These are phyloP conservation scores for Eupithecia centaureata DNA, from an alignment of 2,888 invertebrate genomes.

Conservation along the genomic window DNA sequence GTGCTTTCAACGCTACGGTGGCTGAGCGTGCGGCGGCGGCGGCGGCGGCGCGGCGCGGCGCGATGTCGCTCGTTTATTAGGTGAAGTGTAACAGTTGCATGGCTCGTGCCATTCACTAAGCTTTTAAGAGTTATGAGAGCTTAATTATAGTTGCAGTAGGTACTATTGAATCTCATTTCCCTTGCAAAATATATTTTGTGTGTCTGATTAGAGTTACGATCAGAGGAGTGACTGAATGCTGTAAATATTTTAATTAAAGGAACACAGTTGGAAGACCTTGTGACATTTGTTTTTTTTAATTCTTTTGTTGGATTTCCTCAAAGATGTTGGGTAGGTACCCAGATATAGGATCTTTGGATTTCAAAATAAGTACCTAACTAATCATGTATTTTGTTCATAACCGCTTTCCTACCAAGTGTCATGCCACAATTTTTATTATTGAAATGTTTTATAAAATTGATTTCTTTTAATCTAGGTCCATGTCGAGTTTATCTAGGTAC, in stretches of 20 bases:
- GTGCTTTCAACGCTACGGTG: conserved; percentile 77
- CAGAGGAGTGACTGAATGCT: too few species aligned
- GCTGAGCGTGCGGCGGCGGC: conserved; percentile 72
- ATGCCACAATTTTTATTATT: too few species aligned
- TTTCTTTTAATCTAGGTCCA: neutral
- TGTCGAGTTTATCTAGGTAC: neutral
- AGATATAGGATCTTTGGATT: too few species aligned
- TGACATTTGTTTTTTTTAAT: too few species aligned
- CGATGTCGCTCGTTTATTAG: conserved; percentile 51
- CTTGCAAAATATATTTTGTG: neutral
- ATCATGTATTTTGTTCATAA: too few species aligned
- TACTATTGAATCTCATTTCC: conserved; percentile 4
- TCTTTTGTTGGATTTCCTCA: too few species aligned
- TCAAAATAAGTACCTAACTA: too few species aligned
- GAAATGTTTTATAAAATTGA: too few species aligned
- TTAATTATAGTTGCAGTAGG: conserved; percentile 33
- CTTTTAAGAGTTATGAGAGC: conserved; percentile 36
- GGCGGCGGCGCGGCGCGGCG: conserved; percentile 49
- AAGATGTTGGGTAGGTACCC: too few species aligned
- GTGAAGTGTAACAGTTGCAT: conserved; percentile 55
- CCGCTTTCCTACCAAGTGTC: too few species aligned
- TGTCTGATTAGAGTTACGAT: neutral
- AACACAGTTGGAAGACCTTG: too few species aligned
- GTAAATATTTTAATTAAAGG: too few species aligned
- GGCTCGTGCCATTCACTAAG: conserved; percentile 37